Evolutionary conservation across 2,113 vertebrate species (phyloP).

Genomic region (Myanophis thanlyinensis): DNA sequence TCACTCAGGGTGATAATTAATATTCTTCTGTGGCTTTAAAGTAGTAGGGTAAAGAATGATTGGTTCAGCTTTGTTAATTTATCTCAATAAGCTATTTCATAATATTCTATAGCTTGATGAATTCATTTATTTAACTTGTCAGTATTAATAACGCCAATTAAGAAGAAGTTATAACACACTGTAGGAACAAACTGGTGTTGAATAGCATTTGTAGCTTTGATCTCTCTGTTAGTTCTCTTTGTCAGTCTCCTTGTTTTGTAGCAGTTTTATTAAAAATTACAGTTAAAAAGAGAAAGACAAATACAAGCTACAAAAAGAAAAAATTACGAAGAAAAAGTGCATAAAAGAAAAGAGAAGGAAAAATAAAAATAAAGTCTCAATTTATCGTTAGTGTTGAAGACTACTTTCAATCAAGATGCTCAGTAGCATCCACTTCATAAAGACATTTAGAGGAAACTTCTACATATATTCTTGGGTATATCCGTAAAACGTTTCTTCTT

Average conservation of each 20-base stretch:
- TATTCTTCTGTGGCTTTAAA: slow-evolving; percentile 63
- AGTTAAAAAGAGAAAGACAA: background rate
- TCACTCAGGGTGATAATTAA: slow-evolving; percentile 61
- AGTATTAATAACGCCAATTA: slow-evolving; percentile 75
- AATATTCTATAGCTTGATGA: slow-evolving; percentile 75
- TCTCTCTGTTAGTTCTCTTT: slow-evolving; percentile 52
- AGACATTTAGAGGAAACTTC: background rate
- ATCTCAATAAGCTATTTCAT: slow-evolving; percentile 74
- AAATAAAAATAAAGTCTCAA: background rate
- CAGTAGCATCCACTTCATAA: background rate
- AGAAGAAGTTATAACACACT: slow-evolving; percentile 61
- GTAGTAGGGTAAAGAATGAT: slow-evolving; percentile 65
- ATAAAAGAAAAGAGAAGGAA: background rate
- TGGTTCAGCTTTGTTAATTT: slow-evolving; percentile 73
- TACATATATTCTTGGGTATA: background rate
- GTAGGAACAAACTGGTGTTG: slow-evolving; percentile 47
- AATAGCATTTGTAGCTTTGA: slow-evolving; percentile 49
- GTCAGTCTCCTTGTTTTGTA: slow-evolving; percentile 37
- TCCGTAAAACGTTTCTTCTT: background rate
- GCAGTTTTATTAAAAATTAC: background rate
- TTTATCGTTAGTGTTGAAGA: background rate
- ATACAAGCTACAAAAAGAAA: background rate
- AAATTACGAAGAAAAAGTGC: background rate
- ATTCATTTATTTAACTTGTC: slow-evolving; percentile 79
- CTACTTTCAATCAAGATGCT: background rate